Evolutionary conservation across 2,113 vertebrate species (phyloP).

Genomic region (Ammodytes marinus): DNA sequence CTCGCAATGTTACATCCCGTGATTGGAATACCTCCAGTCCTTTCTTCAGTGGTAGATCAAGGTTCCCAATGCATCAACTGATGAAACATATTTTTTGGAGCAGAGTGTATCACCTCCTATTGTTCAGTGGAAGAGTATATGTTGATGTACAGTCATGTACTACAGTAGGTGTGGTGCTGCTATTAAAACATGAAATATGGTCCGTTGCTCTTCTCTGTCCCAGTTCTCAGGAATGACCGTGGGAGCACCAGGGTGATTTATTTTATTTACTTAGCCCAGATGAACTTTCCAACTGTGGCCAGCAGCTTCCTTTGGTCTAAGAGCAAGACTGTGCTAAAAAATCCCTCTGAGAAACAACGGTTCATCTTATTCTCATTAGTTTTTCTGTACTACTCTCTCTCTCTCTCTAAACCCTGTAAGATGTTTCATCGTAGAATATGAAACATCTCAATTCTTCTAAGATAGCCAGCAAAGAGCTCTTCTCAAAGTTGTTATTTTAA

Average conservation of each 20-base stretch:
- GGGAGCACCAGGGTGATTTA: constrained; percentile 39
- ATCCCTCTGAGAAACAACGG: background rate
- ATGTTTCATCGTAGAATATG: background rate
- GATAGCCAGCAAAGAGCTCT: background rate
- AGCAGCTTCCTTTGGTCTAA: constrained; percentile 25
- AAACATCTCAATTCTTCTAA: background rate
- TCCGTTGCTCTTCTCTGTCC: constrained; percentile 30
- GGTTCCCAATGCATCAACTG: constrained; percentile 11
- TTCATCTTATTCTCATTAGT: background rate
- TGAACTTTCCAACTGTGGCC: constrained; percentile 11
- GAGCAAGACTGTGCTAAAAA: constrained; percentile 7
- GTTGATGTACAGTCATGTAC: constrained; percentile 10
- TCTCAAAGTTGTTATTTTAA: constrained; percentile 53
- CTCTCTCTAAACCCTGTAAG: constrained; percentile 16
- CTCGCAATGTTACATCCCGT: background rate
- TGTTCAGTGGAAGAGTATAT: constrained; percentile 16
- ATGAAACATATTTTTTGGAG: background rate
- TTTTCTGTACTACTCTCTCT: background rate
- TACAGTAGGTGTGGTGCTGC: constrained; percentile 28
- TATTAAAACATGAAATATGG: constrained; percentile 40
- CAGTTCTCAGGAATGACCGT: constrained; percentile 35
- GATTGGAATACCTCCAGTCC: background rate
- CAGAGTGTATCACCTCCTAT: background rate
- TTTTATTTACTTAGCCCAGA: constrained; percentile 47
- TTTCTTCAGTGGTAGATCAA: background rate